Conservation (phyloP, 2,797 vertebrate genomes). For the Chelmon rostratus region DNA sequence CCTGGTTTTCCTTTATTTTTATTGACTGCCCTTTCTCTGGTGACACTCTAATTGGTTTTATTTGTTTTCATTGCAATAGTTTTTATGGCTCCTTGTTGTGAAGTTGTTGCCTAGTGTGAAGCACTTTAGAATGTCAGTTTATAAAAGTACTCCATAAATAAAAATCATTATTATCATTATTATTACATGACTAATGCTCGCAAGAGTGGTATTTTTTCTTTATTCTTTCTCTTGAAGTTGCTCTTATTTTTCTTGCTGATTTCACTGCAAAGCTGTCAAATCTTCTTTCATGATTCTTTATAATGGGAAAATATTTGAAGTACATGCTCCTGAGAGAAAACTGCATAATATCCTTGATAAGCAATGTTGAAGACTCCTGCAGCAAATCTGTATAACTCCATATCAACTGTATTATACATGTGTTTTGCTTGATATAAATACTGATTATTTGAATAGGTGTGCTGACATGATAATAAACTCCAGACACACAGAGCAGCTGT, state of each 20-base stretch:
- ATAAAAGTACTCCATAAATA: background rate
- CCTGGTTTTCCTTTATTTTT: too few species aligned
- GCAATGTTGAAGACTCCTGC: constrained; percentile 13
- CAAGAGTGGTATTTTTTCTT: constrained; percentile 22
- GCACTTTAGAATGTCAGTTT: background rate
- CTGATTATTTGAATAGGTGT: background rate
- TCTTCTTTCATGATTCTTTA: constrained; percentile 25
- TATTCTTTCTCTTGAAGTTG: constrained; percentile 14
- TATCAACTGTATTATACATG: constrained; percentile 20
- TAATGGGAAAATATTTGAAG: too few species aligned
- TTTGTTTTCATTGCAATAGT: too few species aligned
- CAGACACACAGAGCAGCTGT: background rate
- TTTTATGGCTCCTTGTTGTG: too few species aligned
- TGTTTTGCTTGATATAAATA: constrained; percentile 17
- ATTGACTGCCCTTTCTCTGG: too few species aligned
- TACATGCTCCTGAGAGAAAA: constrained; percentile 45
- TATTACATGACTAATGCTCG: constrained; percentile 9
- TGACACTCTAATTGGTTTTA: too few species aligned
- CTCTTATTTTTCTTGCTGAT: constrained; percentile 30
- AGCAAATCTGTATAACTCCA: constrained; percentile 27
- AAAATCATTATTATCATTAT: background rate
- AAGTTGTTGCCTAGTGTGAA: too few species aligned
- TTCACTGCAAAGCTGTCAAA: constrained; percentile 48
- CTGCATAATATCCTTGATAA: constrained; percentile 17
- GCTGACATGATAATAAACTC: constrained; percentile 12